Evolutionary conservation across 2,113 vertebrate genomes (phyloP).

Genomic region (Fregata magnificens): DNA sequence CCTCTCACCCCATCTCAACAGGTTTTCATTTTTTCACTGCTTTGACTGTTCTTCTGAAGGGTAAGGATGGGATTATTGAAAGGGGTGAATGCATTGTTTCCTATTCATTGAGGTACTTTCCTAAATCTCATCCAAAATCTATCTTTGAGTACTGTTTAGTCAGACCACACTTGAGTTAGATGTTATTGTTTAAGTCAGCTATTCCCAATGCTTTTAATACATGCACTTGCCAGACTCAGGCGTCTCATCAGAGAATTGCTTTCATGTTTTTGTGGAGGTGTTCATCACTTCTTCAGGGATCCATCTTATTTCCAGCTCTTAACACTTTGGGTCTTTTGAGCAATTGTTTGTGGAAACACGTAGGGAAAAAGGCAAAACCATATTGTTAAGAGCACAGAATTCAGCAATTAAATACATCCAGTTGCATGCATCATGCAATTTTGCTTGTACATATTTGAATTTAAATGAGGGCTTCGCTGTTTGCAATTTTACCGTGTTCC

Average conservation of each 20-base stretch:
- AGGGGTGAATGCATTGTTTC: neutral
- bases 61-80: neutral
- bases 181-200: neutral
- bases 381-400: neutral
- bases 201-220: neutral
- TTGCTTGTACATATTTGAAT: neutral
- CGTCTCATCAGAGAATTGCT: neutral
- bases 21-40: neutral
- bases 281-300: neutral
- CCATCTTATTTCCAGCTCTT: neutral
- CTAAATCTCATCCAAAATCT: neutral
- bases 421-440: rapidly evolving
- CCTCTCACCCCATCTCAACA: neutral
- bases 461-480: neutral
- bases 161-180: neutral
- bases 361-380: neutral
- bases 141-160: neutral
- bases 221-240: neutral
- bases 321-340: neutral
- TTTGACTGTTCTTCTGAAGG: neutral
- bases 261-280: neutral
- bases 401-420: neutral
- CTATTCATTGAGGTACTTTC: neutral
- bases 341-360: neutral
- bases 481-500: neutral